Evolutionary conservation across 2,113 vertebrate genomes (phyloP).

Genomic region (Lycaon pictus): DNA sequence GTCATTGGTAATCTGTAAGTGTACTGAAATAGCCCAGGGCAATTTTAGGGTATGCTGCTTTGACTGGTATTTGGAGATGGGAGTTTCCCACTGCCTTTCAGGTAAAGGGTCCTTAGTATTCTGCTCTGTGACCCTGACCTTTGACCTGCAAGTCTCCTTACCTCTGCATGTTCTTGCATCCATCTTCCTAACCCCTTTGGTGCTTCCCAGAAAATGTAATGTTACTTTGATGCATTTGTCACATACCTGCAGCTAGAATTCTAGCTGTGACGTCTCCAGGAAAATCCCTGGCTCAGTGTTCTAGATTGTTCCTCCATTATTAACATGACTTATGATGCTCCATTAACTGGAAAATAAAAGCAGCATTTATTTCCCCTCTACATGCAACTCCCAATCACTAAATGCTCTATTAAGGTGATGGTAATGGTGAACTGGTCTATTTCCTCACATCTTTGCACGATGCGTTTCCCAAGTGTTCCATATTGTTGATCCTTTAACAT

Average conservation of each 20-base stretch:
- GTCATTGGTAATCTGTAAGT: slow-evolving; percentile 68
- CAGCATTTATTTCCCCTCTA: neutral
- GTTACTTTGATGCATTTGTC: neutral
- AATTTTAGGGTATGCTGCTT: neutral
- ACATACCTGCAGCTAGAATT: neutral
- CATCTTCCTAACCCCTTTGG: no score
- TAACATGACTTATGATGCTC: neutral
- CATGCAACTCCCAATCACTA: neutral
- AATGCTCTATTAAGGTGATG: neutral
- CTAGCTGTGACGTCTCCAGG: neutral
- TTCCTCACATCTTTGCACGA: neutral
- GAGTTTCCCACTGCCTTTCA: slow-evolving; percentile 40
- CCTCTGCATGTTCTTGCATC: no score
- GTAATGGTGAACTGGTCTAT: no score
- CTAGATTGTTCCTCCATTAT: neutral
- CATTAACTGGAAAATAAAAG: neutral
- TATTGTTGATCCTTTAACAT: neutral
- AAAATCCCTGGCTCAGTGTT: neutral
- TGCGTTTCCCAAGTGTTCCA: neutral
- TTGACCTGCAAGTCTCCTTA: neutral
- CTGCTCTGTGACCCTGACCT: neutral
- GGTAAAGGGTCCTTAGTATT: neutral
- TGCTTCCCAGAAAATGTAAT: neutral
- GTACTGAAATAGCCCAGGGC: slow-evolving; percentile 71
- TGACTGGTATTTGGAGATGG: slow-evolving; percentile 51